Percentiles rank a stretch among this genome's conserved stretches.
phyloP scores from a whole-genome alignment of 1,140 invertebrate genomes.

The Galleria mellonella region DNA sequence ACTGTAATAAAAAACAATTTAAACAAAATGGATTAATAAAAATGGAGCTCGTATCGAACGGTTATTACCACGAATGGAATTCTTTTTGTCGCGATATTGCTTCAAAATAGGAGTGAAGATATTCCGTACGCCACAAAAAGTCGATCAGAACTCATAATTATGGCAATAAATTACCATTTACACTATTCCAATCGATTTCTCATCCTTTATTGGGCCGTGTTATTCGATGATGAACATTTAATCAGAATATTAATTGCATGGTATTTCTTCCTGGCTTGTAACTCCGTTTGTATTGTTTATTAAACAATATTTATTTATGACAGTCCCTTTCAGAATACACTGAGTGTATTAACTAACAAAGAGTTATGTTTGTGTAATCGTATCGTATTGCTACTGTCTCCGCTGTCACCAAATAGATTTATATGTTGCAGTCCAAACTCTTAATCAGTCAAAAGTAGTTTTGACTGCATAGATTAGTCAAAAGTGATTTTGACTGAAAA shows the following conservation, averaged over 20 bases:
- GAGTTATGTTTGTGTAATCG: not conserved
- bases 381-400: not conserved
- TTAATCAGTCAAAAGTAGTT: no score
- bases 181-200: not conserved
- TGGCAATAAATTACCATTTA: not conserved
- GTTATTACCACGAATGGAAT: no score
- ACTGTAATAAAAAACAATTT: no score
- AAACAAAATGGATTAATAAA: no score
- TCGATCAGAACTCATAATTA: not conserved
- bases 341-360: not conserved
- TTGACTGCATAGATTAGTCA: no score
- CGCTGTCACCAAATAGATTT: no score
- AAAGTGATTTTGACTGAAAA: no score
- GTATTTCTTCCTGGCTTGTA: not conserved
- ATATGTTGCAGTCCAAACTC: no score
- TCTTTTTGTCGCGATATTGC: slow-evolving; percentile 4
- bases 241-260: not conserved
- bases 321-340: no score
- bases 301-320: no score
- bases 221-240: not conserved
- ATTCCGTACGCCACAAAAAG: not conserved
- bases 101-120: not conserved
- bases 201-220: not conserved
- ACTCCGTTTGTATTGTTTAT: not conserved
- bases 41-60: no score